Conservation (phyloP, 2,113 vertebrate genomes). For the Oreochromis tanganicae region DNA sequence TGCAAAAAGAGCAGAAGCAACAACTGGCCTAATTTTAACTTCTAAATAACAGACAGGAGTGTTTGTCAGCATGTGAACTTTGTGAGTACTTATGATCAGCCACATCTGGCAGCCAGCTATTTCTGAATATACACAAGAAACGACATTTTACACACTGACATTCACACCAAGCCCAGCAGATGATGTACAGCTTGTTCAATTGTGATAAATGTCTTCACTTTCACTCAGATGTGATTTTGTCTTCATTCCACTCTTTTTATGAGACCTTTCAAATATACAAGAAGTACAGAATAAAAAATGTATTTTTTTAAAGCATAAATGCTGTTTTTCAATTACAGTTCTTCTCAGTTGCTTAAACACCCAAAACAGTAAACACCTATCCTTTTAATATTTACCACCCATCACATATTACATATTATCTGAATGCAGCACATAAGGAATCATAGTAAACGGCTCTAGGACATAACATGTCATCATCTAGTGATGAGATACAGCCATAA, state of each 20-base stretch:
- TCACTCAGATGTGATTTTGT: background rate
- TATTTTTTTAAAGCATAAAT: background rate
- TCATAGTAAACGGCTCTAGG: background rate
- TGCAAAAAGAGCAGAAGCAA: background rate
- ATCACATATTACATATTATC: background rate
- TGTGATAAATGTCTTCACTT: background rate
- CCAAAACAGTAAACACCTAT: background rate
- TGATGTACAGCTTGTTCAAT: rapidly evolving
- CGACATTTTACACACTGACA: background rate
- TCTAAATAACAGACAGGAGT: background rate
- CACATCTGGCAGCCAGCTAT: too few relatives aligned
- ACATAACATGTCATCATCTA: rapidly evolving
- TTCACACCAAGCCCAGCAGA: background rate
- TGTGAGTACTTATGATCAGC: rapidly evolving
- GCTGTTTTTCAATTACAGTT: background rate
- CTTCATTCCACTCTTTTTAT: background rate
- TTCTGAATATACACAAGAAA: too few relatives aligned
- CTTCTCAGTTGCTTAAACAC: background rate
- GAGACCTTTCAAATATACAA: background rate
- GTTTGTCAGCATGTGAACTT: background rate
- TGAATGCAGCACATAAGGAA: rapidly evolving
- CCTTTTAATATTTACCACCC: background rate
- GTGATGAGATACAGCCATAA: background rate
- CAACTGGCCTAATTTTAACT: rapidly evolving
- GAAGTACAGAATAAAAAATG: background rate